Percentiles rank a stretch among this genome's conserved stretches.
phyloP scores from a whole-genome alignment of 2,888 invertebrate genomes.

The Drosophila histrio region DNA sequence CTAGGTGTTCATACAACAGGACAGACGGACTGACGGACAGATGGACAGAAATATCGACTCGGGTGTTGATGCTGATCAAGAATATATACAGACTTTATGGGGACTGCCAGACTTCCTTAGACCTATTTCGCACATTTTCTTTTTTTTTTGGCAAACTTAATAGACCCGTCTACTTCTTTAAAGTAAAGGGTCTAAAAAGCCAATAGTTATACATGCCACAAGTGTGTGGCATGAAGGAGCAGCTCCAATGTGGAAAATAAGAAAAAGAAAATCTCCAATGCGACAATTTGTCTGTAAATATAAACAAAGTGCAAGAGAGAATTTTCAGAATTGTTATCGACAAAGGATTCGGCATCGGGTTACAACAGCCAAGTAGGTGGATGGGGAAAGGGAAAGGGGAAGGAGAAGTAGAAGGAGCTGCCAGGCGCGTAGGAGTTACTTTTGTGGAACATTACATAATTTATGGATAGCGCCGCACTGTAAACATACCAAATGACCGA shows the following conservation, averaged over 20 bases:
- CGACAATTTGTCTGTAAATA: constrained; percentile 72
- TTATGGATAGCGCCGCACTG: constrained; percentile 76
- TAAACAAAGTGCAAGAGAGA: constrained; percentile 63
- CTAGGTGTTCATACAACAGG: too few species aligned
- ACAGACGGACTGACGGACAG: too few species aligned
- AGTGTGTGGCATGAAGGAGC: not conserved
- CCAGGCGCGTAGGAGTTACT: constrained; percentile 1
- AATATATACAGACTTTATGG: too few species aligned
- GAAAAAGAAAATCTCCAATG: not conserved
- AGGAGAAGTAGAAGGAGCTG: not conserved
- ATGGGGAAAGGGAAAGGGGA: not conserved
- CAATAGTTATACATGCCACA: too few species aligned
- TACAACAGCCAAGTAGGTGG: constrained; percentile 38
- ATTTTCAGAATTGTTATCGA: constrained; percentile 72
- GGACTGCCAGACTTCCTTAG: too few species aligned
- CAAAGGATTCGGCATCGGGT: constrained; percentile 70
- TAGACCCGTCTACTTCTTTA: too few species aligned
- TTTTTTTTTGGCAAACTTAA: too few species aligned
- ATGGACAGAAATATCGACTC: too few species aligned
- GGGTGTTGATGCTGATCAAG: too few species aligned
- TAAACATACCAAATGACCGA: constrained; percentile 70
- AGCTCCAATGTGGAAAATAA: not conserved
- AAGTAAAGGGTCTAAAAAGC: too few species aligned
- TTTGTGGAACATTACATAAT: constrained; percentile 65
- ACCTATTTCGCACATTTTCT: too few species aligned